A percentile compares a stretch with the other conserved stretches of the same genome.
Conservation (phyloP, 2,797 vertebrate species). For the Carcharodon carcharias region DNA sequence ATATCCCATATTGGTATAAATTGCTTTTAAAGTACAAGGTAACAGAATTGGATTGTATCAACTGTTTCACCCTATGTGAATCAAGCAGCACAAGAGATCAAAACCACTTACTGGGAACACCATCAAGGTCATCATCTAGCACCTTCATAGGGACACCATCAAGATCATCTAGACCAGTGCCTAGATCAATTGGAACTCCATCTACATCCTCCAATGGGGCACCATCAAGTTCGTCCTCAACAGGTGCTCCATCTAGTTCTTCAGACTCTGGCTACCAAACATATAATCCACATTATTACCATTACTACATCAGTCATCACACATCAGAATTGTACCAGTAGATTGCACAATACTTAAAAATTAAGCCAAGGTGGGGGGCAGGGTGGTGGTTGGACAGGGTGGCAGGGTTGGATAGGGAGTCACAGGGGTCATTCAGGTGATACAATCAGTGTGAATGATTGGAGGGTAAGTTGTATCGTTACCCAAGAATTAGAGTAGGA, state of each 20-base stretch:
- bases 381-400: no score
- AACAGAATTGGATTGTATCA: neutral
- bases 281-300: constrained; percentile 22
- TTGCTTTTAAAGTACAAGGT: neutral
- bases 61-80: neutral
- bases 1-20: no score
- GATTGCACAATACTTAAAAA: neutral
- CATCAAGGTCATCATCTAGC: constrained; percentile 77
- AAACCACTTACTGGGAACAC: constrained; percentile 79
- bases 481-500: no score
- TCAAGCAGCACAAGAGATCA: neutral
- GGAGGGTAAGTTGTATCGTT: no score
- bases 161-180: constrained; percentile 47
- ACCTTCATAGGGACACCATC: constrained; percentile 53
- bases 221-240: constrained; percentile 81
- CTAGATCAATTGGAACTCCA: constrained; percentile 72
- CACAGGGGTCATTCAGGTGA: no score
- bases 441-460: no score
- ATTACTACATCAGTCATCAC: neutral
- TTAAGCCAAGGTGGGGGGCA: neutral
- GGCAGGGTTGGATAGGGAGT: no score
- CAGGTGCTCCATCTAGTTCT: constrained; percentile 89
- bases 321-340: neutral
- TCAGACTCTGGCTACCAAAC: constrained; percentile 52
- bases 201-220: constrained; percentile 83